Evolutionary conservation across 2,888 invertebrate species (phyloP), one percentile per base, ranked within the genome.

Genomic region (Amiota mariae): DNA sequence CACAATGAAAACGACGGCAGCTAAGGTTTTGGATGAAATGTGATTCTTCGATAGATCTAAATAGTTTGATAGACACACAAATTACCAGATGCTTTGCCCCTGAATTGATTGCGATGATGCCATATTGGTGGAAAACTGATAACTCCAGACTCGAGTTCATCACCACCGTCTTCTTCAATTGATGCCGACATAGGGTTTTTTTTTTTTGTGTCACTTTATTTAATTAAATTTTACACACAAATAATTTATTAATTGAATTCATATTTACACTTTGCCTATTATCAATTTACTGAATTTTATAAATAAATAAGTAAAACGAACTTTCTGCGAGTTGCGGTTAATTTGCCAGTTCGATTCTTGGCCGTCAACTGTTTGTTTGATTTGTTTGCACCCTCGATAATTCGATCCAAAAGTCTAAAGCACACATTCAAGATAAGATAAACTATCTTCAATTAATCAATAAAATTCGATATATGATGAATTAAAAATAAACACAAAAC

Each of bases 61-160:
- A 6, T 36, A 36, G 36, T 0, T 36, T 6, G 54, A 15, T 9
- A 70, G 56, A 57, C n/a, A 54, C 11, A 46, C n/a, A 13, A 54
- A 18, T 78, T 85, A 87, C 87, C 87, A 51, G 87, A 79, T 70
- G 83, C 76, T 85, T 87, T 83, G 13, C 87, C 80, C 72, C 85
- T 86, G 59, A 88, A 87, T 72, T 87, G 88, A 24, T 82, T 72
- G 20, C 87, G 87, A 75, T 82, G 84, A 15, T 80, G 85, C 84
- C 86, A 87, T 76, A 87, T 78, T 9, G 78, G 77, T 8, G 82
- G 86, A 36, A 36, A 36, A 36, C 36, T 36, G 6, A 36, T 24
- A 80, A 51, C 84, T 84, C 81, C 72, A 13, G 36, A n/a, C 13
- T 68, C 4, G 20, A 18, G 15, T 68, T 24, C 51, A 36, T 24